These are phyloP conservation scores for Kradibia gibbosae DNA, from an alignment of 1,140 invertebrate genomes.

Conservation along the genomic window DNA sequence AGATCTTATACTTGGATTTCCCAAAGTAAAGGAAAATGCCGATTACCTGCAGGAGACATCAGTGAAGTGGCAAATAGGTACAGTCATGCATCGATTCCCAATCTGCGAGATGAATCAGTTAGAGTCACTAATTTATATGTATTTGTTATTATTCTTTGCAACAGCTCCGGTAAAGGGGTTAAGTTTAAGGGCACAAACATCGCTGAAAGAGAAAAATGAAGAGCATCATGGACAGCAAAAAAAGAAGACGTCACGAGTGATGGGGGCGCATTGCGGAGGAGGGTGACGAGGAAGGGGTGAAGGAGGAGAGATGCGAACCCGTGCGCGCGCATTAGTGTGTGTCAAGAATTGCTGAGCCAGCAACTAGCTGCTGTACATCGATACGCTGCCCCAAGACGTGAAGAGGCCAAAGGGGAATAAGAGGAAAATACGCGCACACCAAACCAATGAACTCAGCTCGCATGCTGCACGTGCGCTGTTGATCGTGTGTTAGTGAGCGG, in stretches of 20 bases:
- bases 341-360: constrained; percentile 73
- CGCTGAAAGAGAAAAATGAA: constrained; percentile 34
- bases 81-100: no score
- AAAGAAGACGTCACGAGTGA: constrained; percentile 55
- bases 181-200: constrained; percentile 60
- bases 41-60: no score
- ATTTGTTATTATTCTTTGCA: no score
- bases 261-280: not conserved
- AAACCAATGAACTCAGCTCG: constrained; percentile 10
- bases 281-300: constrained; percentile 54
- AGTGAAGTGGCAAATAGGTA: no score
- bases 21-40: no score
- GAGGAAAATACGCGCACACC: constrained; percentile 9
- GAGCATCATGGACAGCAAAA: constrained; percentile 49
- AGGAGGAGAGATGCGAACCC: no score
- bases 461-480: not conserved
- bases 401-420: constrained; percentile 15
- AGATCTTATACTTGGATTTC: no score
- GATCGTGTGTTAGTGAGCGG: no score
- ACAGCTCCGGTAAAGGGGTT: constrained; percentile 47
- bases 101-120: no score
- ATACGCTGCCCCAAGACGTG: constrained; percentile 57
- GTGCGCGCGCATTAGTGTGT: no score
- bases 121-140: no score
- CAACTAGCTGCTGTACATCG: constrained; percentile 70